These are phyloP conservation scores for Erithacus rubecula DNA, from an alignment of 2,797 vertebrate genomes.

Conservation along the genomic window DNA sequence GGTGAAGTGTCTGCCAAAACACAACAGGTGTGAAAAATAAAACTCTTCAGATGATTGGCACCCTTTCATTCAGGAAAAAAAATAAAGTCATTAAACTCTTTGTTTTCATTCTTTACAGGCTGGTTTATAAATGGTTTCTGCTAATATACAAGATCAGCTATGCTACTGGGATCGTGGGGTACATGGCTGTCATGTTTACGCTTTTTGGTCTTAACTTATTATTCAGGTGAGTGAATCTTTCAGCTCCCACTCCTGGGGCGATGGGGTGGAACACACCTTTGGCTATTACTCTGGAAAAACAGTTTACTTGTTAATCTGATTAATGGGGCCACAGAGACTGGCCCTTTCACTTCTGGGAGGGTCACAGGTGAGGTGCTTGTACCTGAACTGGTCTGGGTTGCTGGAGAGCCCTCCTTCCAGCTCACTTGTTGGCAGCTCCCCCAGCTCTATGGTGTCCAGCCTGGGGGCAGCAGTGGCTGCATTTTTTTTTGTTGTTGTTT, in stretches of 20 bases:
- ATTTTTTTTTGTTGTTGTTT: no score
- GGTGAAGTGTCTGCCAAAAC: background rate
- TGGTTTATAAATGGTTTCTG: constrained; percentile 99
- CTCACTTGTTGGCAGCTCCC: background rate
- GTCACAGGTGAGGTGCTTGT: background rate
- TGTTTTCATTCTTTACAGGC: constrained; percentile 64
- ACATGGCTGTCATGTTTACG: constrained; percentile 97
- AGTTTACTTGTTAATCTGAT: background rate
- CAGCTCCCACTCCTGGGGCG: accelerated
- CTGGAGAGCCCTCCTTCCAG: background rate
- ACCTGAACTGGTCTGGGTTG: background rate
- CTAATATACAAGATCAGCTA: constrained; percentile 99
- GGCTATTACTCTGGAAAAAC: background rate
- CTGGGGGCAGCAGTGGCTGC: background rate
- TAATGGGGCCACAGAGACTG: background rate
- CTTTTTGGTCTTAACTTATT: constrained; percentile 96
- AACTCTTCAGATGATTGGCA: background rate
- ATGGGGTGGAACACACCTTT: background rate
- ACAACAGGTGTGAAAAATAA: background rate
- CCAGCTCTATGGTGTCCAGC: background rate
- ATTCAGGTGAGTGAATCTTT: constrained; percentile 86
- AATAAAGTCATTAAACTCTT: accelerated
- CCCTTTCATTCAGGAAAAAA: background rate
- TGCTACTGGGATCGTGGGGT: constrained; percentile 92
- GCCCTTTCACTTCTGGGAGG: background rate